phyloP scores from a whole-genome alignment of 2,888 invertebrate species.

The Scelioninae gen. 2 region DNA sequence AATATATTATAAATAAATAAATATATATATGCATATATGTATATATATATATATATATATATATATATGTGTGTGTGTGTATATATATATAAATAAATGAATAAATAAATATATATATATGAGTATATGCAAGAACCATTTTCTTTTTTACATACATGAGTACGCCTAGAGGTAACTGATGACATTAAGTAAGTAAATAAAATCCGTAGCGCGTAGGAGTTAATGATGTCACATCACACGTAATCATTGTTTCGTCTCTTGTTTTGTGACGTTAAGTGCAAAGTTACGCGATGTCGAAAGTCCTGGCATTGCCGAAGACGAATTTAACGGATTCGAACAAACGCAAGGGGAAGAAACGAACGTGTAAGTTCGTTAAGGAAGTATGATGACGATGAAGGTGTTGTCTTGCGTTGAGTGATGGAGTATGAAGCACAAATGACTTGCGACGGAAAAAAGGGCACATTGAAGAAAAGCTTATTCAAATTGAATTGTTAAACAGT shows the following conservation, averaged over 20 bases:
- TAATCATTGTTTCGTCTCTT: conserved; percentile 46
- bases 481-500: not conserved
- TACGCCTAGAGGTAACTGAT: conserved; percentile 58
- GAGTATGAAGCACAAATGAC: conserved; percentile 14
- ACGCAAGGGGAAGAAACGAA: not conserved
- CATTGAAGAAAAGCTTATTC: no score
- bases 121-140: conserved; percentile 39
- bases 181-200: conserved; percentile 35
- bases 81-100: conserved; percentile 52
- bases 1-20: conserved; percentile 66
- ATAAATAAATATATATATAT: conserved; percentile 53
- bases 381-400: conserved; percentile 19
- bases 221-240: conserved; percentile 50
- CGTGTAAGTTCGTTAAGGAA: conserved; percentile 21
- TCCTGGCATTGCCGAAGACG: conserved; percentile 30
- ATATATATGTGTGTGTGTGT: conserved; percentile 53
- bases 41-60: conserved; percentile 39
- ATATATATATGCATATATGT: conserved; percentile 45
- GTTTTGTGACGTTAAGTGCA: conserved; percentile 48
- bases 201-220: conserved; percentile 53
- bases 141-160: conserved; percentile 48
- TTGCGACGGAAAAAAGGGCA: not conserved
- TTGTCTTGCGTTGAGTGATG: conserved; percentile 10
- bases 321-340: conserved; percentile 38
- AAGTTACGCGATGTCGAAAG: conserved; percentile 26